phyloP scores from a whole-genome alignment of 2,113 vertebrate genomes.

The Castor canadensis region DNA sequence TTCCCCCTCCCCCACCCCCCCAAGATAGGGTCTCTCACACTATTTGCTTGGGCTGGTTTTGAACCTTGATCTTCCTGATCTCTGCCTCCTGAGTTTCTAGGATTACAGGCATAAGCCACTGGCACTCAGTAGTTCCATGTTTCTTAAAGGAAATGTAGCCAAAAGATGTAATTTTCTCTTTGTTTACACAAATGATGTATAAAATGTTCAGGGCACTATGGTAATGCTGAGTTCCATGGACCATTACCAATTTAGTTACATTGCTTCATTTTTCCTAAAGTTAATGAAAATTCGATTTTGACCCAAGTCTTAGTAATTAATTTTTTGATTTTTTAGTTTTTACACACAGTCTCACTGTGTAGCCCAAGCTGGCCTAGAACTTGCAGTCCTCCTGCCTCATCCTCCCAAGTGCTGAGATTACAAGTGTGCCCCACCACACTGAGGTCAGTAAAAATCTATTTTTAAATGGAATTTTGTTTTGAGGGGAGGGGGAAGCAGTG shows the following conservation, averaged over 20 bases:
- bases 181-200: neutral
- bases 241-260: neutral
- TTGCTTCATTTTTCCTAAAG: neutral
- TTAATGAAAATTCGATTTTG: slow-evolving; percentile 7
- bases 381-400: no score
- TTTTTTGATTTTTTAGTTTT: neutral
- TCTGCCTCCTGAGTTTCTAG: no score
- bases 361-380: no score
- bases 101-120: no score
- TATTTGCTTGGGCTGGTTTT: no score
- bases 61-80: no score
- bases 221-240: neutral
- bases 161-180: neutral
- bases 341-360: no score
- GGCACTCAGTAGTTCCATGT: neutral
- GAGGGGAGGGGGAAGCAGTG: neutral
- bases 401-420: no score
- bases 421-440: no score
- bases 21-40: no score
- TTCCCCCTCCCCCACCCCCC: no score
- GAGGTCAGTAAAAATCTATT: no score
- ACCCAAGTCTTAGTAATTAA: neutral
- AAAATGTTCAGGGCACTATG: neutral
- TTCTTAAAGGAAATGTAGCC: slow-evolving; percentile 5
- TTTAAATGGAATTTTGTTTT: slow-evolving; percentile 37